phyloP scores from a whole-genome alignment of 1,140 invertebrate species.

The Cydia splendana region DNA sequence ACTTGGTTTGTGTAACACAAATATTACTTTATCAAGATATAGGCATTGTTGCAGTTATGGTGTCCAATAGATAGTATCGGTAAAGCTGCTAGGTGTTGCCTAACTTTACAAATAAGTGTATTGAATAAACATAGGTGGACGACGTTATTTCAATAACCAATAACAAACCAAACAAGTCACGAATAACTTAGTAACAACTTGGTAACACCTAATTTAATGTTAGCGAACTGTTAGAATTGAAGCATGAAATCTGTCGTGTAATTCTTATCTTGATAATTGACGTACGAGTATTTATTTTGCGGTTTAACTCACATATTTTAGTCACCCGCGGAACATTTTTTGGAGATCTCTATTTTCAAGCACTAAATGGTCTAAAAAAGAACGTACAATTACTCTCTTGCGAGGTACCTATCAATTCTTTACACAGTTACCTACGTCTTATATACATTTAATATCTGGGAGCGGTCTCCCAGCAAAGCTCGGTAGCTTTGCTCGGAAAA shows the following conservation, averaged over 20 bases:
- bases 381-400: too few species aligned
- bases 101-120: conserved; percentile 15
- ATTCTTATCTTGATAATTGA: neutral
- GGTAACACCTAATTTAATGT: neutral
- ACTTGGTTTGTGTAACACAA: neutral
- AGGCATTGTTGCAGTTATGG: conserved; percentile 1
- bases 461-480: too few species aligned
- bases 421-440: too few species aligned
- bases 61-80: neutral
- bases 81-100: neutral
- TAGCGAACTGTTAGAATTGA: neutral
- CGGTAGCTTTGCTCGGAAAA: too few species aligned
- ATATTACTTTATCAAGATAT: conserved; percentile 11
- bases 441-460: too few species aligned
- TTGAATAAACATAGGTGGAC: conserved; percentile 17
- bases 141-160: conserved; percentile 16
- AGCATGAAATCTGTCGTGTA: neutral
- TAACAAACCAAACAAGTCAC: neutral
- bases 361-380: too few species aligned
- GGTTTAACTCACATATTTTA: too few species aligned
- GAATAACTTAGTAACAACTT: neutral
- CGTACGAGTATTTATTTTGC: too few species aligned
- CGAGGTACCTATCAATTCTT: too few species aligned
- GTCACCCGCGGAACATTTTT: too few species aligned
- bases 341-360: too few species aligned